Evolutionary conservation across 2,797 vertebrate genomes (phyloP).

Genomic region (Adelosebastes latens): DNA sequence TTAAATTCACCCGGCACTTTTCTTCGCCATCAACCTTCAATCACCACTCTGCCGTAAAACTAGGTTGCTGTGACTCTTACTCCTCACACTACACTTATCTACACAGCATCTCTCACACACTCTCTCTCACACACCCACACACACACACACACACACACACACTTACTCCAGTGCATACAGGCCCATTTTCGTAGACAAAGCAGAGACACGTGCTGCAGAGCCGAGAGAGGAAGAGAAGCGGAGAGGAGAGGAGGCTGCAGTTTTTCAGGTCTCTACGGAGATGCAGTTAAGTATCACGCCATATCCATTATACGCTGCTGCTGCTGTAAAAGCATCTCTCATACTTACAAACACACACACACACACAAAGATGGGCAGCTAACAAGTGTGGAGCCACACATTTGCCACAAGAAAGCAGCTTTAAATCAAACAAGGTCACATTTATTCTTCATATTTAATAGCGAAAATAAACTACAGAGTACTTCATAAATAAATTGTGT

Average conservation of each 20-base stretch:
- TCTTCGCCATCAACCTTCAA: constrained; percentile 44
- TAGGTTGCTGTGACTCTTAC: constrained; percentile 35
- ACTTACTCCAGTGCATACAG: background rate
- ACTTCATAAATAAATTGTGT: background rate
- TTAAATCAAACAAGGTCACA: background rate
- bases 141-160: background rate
- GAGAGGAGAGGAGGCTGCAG: constrained; percentile 53
- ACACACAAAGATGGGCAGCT: background rate
- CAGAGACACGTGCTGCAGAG: constrained; percentile 43
- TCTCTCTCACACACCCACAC: background rate
- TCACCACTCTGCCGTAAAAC: constrained; percentile 32
- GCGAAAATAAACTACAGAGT: background rate
- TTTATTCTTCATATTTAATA: background rate
- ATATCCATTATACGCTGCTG: constrained; percentile 38
- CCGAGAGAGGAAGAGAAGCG: constrained; percentile 15
- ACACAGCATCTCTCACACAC: background rate
- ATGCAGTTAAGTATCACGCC: constrained; percentile 43
- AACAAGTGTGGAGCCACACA: background rate
- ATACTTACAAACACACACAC: background rate
- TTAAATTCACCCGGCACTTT: constrained; percentile 38
- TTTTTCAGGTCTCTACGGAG: constrained; percentile 62
- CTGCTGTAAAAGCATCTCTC: constrained; percentile 46
- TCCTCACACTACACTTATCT: constrained; percentile 5
- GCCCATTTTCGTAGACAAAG: constrained; percentile 53
- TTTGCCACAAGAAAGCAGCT: background rate